Evolutionary conservation across 2,888 invertebrate genomes (phyloP).

Genomic region (Cheilosia vernalis): DNA sequence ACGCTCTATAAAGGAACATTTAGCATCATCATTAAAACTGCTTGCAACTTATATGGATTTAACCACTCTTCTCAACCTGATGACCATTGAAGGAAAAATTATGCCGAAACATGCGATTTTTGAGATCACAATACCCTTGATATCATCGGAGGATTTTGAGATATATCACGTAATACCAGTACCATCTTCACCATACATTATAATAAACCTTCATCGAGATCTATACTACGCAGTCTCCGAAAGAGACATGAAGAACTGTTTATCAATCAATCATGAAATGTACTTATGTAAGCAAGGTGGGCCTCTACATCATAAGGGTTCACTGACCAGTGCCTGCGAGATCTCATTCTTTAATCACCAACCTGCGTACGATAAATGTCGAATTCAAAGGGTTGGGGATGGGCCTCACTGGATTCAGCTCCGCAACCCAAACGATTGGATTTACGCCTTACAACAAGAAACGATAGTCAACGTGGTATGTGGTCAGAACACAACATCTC

Average conservation of each 20-base stretch:
- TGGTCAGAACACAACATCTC: neutral
- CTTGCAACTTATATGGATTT: neutral
- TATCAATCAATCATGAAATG: neutral
- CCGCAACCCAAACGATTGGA: neutral
- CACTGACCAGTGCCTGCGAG: neutral
- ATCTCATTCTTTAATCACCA: neutral
- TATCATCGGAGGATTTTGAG: neutral
- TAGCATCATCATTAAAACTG: conserved; percentile 1
- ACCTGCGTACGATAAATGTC: neutral
- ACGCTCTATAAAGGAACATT: neutral
- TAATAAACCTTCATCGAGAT: neutral
- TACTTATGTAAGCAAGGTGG: neutral
- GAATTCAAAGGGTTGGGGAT: neutral
- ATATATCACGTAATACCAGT: neutral
- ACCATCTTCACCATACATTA: neutral
- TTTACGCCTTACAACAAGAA: neutral
- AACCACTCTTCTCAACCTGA: neutral
- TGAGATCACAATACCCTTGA: neutral
- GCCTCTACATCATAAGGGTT: neutral
- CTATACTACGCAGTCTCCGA: neutral
- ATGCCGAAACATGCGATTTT: too few species aligned
- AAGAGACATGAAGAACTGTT: neutral
- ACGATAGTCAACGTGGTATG: neutral
- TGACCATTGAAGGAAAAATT: neutral
- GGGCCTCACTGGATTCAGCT: neutral